Percentiles rank a stretch among this genome's conserved stretches.
phyloP scores from a whole-genome alignment of 2,113 vertebrate species.

The Erythrolamprus reginae region DNA sequence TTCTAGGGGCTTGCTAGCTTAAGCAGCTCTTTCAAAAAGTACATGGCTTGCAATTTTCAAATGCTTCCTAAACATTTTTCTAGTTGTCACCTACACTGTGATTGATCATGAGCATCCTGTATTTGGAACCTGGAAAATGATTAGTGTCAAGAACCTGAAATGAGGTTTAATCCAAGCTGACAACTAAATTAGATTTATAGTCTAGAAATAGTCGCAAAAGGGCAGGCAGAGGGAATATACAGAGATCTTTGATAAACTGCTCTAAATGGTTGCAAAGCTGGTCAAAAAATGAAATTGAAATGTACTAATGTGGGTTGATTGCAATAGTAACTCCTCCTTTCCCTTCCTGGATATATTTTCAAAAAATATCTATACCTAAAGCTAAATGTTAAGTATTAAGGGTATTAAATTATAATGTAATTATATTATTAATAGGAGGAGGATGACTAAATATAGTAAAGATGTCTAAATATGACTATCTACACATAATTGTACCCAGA shows the following conservation, averaged over 20 bases:
- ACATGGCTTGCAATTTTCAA: not conserved
- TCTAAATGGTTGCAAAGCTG: not conserved
- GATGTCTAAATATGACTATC: too few relatives aligned
- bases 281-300: not conserved
- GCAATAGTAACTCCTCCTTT: fast-evolving
- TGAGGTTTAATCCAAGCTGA: not conserved
- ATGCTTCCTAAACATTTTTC: not conserved
- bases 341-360: not conserved
- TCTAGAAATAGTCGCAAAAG: not conserved
- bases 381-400: too few relatives aligned
- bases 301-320: not conserved
- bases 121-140: not conserved
- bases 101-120: not conserved
- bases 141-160: not conserved
- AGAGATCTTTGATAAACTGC: not conserved
- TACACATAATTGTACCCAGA: too few relatives aligned
- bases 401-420: too few relatives aligned
- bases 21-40: not conserved
- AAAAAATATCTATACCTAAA: not conserved
- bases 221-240: not conserved
- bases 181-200: not conserved
- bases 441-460: too few relatives aligned
- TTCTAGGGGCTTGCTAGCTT: not conserved
- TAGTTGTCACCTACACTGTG: not conserved
- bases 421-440: too few relatives aligned